phyloP scores from a whole-genome alignment of 2,797 vertebrate genomes.

The Aphelocoma californica region DNA sequence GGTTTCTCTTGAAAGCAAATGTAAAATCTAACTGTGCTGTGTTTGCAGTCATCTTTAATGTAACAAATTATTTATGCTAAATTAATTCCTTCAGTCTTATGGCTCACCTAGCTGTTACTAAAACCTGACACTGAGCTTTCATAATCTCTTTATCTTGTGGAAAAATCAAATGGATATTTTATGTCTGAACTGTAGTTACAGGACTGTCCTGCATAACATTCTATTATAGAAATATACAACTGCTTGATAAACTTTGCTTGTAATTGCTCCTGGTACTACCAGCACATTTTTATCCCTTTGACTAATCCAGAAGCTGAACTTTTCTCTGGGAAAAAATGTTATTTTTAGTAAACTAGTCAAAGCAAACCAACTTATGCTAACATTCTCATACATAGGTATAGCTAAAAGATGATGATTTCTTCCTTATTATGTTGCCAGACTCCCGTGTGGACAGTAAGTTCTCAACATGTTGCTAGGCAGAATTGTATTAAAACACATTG shows the following conservation, averaged over 20 bases:
- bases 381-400: constrained; percentile 35
- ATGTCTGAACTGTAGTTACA: background rate
- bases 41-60: background rate
- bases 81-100: background rate
- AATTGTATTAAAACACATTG: constrained; percentile 18
- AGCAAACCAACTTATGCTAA: background rate
- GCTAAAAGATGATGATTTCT: background rate
- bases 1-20: background rate
- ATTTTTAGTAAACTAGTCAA: constrained; percentile 33
- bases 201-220: background rate
- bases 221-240: background rate
- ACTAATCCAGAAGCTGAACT: constrained; percentile 8
- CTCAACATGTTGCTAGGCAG: constrained; percentile 48
- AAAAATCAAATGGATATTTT: background rate
- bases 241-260: background rate
- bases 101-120: background rate
- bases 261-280: background rate
- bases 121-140: background rate
- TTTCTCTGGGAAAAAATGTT: background rate
- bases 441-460: background rate
- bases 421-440: constrained; percentile 9
- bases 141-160: background rate
- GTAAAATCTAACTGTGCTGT: background rate
- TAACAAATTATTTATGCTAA: background rate
- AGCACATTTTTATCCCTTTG: constrained; percentile 25